Conservation (phyloP, 2,797 vertebrate species). For the Eulemur mongoz region DNA sequence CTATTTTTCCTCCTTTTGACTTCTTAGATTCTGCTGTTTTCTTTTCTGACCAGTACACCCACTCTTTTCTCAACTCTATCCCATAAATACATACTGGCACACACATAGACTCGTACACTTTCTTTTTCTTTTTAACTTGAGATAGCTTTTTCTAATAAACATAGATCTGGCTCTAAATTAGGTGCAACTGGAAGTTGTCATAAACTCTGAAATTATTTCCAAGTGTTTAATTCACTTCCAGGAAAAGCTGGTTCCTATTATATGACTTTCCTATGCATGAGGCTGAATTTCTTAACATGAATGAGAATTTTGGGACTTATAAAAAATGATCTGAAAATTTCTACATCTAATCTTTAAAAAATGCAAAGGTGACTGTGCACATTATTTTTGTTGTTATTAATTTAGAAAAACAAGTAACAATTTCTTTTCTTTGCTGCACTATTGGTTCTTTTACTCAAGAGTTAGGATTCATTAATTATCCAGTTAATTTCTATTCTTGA, state of each 20-base stretch:
- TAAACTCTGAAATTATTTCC: slow-evolving; percentile 58
- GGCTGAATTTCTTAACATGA: not conserved
- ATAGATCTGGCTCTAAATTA: slow-evolving; percentile 59
- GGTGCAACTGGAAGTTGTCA: slow-evolving; percentile 31
- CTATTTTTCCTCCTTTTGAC: not conserved
- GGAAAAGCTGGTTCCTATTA: slow-evolving; percentile 16
- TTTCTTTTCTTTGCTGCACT: not conserved
- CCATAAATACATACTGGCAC: not conserved
- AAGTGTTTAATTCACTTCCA: slow-evolving; percentile 57
- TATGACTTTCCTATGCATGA: not conserved
- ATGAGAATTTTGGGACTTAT: not conserved
- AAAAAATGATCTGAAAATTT: not conserved
- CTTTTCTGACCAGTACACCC: not conserved
- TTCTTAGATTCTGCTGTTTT: not conserved
- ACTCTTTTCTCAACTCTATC: not conserved
- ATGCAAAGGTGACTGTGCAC: not conserved
- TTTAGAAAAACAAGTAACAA: not conserved
- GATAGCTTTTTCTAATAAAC: slow-evolving; percentile 49
- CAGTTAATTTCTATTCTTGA: not conserved
- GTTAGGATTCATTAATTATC: not conserved
- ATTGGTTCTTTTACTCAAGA: not conserved
- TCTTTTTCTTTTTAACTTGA: slow-evolving; percentile 14
- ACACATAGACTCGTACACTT: not conserved
- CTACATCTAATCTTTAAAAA: not conserved
- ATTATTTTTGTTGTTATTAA: not conserved